Evolutionary conservation across 2,888 invertebrate genomes (phyloP), one percentile per base, ranked within the genome.

Genomic region (Drosophila incognita): DNA sequence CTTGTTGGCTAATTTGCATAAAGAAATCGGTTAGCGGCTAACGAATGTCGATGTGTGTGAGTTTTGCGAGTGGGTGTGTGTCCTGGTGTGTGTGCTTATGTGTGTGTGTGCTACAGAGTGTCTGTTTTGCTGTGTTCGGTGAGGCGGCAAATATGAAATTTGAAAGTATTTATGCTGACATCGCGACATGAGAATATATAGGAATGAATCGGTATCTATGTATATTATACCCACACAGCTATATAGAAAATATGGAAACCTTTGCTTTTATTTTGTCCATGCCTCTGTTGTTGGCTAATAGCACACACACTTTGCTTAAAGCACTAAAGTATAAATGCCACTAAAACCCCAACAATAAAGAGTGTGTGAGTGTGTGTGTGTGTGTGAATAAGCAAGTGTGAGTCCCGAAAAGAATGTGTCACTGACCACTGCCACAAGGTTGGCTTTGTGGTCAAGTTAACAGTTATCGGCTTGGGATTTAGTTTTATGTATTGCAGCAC

Each of bases 91-190:
- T 36, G 60, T 51, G 40, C 54, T 52, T 56, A 54, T 48, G 27
- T 31, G 51, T 33, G 69, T 33, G 35, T 21, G 54, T 36, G 35
- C 13, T 13, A 35, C 4, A 4, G 35, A 35, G 35, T 13, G 35
- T 13, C 29, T 21, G 51, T 57, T 29, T 48, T 29, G 40, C 53
- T 15, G 49, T 66, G 79, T 75, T 78, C 81, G 84, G 76, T 85
- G 79, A 79, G 70, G 72, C 74, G 77, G 82, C 80, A 87, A 87
- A 87, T 87, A 87, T 87, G 83, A 84, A 82, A 87, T 79, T 76
- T 68, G 54, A 82, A 87, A 85, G 83, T 83, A 84, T 81, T 83
- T 85, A 80, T 85, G 87, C 88, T 87, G 89, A 87, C 87, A 85
- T 79, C 71, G 85, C 86, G 83, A 78, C 85, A 89, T 77, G 70